Evolutionary conservation across 1,140 invertebrate genomes (phyloP).

Genomic region (Rhagoletis zephyria): DNA sequence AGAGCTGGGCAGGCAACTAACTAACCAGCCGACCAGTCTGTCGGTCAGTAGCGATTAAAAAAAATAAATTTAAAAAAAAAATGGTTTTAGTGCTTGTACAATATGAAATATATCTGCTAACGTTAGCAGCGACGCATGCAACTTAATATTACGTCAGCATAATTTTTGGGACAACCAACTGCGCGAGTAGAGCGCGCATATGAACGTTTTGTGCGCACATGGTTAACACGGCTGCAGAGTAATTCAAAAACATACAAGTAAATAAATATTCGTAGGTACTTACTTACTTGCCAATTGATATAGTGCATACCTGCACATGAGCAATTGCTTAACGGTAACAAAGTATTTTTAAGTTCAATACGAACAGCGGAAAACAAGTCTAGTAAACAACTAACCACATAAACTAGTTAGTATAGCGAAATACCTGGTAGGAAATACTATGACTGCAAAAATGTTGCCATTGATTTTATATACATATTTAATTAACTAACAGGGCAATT

Average conservation of each 20-base stretch:
- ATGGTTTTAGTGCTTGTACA: neutral
- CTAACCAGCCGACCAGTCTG: neutral
- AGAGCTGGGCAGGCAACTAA: neutral
- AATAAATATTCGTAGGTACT: no score
- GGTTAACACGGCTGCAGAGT: neutral
- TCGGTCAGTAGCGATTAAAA: neutral
- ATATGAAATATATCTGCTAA: neutral
- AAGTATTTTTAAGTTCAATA: conserved; percentile 52
- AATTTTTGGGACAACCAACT: neutral
- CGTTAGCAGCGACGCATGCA: conserved; percentile 3
- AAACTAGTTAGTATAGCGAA: conserved; percentile 6
- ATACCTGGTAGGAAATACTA: neutral
- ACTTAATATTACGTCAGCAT: conserved; percentile 32
- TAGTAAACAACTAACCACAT: conserved; percentile 10
- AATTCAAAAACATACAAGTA: neutral
- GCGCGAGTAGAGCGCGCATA: neutral
- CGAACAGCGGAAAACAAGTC: conserved; percentile 39
- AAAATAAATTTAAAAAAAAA: no score
- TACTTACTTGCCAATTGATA: neutral
- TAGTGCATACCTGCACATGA: neutral
- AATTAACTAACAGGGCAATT: no score
- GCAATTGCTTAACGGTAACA: conserved; percentile 40
- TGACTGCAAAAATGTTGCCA: no score
- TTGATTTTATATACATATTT: no score
- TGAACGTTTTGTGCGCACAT: neutral